Conservation (phyloP, 2,113 vertebrate genomes). For the Neogale vison region DNA sequence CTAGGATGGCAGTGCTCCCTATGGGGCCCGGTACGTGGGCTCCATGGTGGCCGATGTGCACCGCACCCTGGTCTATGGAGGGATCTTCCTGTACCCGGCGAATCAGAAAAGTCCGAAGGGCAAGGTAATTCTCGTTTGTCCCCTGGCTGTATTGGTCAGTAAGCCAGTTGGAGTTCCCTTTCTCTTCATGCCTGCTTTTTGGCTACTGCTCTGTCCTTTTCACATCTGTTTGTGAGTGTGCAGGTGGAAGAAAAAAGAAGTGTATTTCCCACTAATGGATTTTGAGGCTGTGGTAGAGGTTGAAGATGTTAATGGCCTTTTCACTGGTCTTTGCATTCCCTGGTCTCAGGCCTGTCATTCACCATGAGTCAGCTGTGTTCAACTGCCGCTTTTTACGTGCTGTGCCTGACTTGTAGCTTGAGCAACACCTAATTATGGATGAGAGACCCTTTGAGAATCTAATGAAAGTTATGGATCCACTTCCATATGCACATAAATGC, state of each 20-base stretch:
- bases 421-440: background rate
- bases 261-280: background rate
- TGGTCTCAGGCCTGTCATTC: background rate
- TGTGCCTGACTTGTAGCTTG: background rate
- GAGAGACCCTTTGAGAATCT: background rate
- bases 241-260: background rate
- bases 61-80: slow-evolving; percentile 96
- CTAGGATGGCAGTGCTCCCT: slow-evolving; percentile 88
- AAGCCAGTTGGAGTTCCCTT: background rate
- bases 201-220: background rate
- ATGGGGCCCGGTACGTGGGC: slow-evolving; percentile 95
- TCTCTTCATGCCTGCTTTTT: background rate
- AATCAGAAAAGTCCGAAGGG: slow-evolving; percentile 96
- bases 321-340: background rate
- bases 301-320: background rate
- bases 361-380: background rate
- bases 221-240: background rate
- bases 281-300: background rate
- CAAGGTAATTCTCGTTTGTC: slow-evolving; percentile 87
- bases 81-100: slow-evolving; percentile 98
- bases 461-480: background rate
- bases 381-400: background rate
- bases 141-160: slow-evolving; percentile 58
- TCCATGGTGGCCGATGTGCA: slow-evolving; percentile 99
- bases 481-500: background rate